A percentile compares a stretch with the other conserved stretches of the same genome.
Conservation (phyloP, 2,888 invertebrate genomes). For the Unio delphinus region DNA sequence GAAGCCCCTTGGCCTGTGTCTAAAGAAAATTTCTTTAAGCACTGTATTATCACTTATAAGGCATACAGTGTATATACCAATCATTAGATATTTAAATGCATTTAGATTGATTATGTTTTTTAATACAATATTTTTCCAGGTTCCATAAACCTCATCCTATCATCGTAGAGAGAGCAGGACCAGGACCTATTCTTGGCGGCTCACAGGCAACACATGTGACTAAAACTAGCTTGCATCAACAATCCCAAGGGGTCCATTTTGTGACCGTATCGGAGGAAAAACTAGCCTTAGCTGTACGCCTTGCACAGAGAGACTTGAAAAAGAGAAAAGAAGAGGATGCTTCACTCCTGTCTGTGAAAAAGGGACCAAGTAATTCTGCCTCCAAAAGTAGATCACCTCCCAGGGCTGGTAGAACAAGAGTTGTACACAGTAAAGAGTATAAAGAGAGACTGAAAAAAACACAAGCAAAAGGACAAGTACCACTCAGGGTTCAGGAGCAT, state of each 20-base stretch:
- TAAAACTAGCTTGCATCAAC: conserved; percentile 3
- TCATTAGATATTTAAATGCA: no score
- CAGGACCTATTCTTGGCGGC: conserved; percentile 6
- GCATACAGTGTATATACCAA: no score
- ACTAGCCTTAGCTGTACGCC: conserved; percentile 56
- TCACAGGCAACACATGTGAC: conserved; percentile 5
- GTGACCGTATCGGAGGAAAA: conserved; percentile 56
- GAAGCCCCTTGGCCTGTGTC: no score
- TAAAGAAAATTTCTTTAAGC: no score
- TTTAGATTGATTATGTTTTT: no score
- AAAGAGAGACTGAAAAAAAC: conserved; percentile 36
- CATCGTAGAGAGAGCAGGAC: conserved; percentile 37
- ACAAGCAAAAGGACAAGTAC: conserved; percentile 29
- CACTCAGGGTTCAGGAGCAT: conserved; percentile 43
- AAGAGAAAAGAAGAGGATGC: conserved; percentile 48
- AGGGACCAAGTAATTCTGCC: conserved; percentile 21
- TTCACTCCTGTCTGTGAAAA: conserved; percentile 37
- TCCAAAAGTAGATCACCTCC: conserved; percentile 22
- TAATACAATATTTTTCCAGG: conserved; percentile 9
- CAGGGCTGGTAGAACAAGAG: conserved; percentile 23
- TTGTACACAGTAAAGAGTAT: conserved; percentile 34
- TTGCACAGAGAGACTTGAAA: conserved; percentile 61
- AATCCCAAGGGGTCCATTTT: conserved; percentile 37
- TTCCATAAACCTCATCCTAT: conserved; percentile 44
- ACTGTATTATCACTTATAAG: no score